A percentile compares a stretch with the other conserved stretches of the same genome.
These are phyloP conservation scores for Griposia aprilina DNA, from an alignment of 2,888 invertebrate genomes.

Conservation along the genomic window DNA sequence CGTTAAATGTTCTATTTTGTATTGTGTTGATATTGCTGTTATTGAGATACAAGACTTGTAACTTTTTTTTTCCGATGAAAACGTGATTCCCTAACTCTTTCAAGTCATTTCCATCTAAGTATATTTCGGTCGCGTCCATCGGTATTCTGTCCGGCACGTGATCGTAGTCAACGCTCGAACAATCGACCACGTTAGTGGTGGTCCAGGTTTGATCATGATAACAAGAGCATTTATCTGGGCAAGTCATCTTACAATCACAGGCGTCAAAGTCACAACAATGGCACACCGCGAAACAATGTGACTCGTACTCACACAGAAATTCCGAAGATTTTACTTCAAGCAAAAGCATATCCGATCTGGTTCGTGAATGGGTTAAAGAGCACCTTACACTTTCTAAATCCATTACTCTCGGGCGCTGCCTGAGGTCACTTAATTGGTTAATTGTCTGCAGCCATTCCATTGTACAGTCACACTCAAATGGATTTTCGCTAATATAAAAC, in stretches of 20 bases:
- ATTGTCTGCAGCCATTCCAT: constrained; percentile 96
- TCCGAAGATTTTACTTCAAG: constrained; percentile 93
- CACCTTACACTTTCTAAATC: constrained; percentile 95
- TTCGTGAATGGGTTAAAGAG: constrained; percentile 92
- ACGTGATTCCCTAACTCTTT: constrained; percentile 95
- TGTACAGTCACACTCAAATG: constrained; percentile 95
- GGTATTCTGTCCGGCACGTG: constrained; percentile 95
- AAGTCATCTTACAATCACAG: constrained; percentile 97
- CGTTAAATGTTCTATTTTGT: constrained; percentile 96
- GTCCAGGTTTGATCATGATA: constrained; percentile 97
- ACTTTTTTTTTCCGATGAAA: constrained; percentile 96
- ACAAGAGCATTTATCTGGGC: constrained; percentile 96
- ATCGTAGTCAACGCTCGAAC: constrained; percentile 94
- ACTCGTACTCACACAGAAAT: constrained; percentile 95
- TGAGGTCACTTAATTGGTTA: constrained; percentile 93
- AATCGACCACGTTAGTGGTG: constrained; percentile 95
- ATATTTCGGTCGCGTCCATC: constrained; percentile 97
- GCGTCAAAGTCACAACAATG: constrained; percentile 97
- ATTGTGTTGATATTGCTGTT: constrained; percentile 94
- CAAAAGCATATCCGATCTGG: constrained; percentile 91
- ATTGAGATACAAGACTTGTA: constrained; percentile 94
- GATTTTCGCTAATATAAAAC: constrained; percentile 95
- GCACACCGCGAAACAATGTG: constrained; percentile 96
- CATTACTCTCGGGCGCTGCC: constrained; percentile 94
- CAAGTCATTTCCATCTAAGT: constrained; percentile 95